Evolutionary conservation across 2,888 invertebrate species (phyloP).

Genomic region (Ennomos fuscantarius): DNA sequence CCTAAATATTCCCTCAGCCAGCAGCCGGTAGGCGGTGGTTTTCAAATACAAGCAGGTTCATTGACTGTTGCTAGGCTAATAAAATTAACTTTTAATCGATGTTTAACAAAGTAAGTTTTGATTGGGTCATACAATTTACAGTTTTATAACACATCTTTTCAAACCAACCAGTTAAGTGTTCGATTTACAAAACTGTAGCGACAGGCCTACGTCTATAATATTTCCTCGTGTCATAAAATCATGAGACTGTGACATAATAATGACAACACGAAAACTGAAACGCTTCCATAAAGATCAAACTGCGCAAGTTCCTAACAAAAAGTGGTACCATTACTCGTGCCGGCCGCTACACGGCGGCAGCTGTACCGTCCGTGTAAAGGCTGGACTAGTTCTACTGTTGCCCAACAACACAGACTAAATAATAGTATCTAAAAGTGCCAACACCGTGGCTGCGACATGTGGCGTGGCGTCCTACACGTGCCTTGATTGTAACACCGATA

Average conservation of each 20-base stretch:
- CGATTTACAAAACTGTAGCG: too few species aligned
- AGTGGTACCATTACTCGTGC: constrained; percentile 13
- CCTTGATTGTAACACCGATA: not conserved
- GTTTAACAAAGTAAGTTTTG: too few species aligned
- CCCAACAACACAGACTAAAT: too few species aligned
- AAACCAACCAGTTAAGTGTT: too few species aligned
- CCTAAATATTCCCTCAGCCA: too few species aligned
- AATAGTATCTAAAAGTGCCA: not conserved
- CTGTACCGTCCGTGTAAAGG: not conserved
- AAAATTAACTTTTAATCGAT: too few species aligned
- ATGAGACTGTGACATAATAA: constrained; percentile 5
- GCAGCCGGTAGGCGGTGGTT: too few species aligned
- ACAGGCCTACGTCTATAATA: too few species aligned
- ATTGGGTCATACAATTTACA: too few species aligned
- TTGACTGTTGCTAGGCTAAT: too few species aligned
- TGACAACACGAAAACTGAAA: not conserved
- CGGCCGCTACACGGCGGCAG: not conserved
- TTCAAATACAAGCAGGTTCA: too few species aligned
- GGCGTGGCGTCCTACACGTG: constrained; percentile 5
- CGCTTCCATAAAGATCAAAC: not conserved
- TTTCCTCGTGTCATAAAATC: not conserved
- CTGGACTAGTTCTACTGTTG: not conserved
- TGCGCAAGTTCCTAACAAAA: constrained; percentile 4
- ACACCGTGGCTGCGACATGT: constrained; percentile 11
- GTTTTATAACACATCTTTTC: too few species aligned